These are phyloP conservation scores for Melitaea athalia DNA, from an alignment of 2,888 invertebrate genomes.

Conservation along the genomic window DNA sequence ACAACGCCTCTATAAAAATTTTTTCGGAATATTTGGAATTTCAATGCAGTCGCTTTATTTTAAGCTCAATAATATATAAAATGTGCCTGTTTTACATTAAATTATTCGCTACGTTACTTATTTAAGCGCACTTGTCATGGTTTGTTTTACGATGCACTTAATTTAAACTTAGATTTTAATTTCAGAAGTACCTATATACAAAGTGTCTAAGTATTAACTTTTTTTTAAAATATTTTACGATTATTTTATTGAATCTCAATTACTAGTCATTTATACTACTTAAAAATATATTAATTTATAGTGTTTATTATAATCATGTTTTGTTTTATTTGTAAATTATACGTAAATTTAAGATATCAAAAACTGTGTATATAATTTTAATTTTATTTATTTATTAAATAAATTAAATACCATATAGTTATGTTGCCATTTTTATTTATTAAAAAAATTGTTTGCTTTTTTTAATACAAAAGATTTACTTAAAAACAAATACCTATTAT, in stretches of 20 bases:
- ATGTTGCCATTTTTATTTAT: background rate
- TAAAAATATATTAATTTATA: constrained; percentile 10
- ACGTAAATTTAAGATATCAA: background rate
- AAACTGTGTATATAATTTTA: background rate
- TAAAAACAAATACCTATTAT: background rate
- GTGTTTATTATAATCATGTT: background rate
- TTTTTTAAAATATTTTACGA: background rate
- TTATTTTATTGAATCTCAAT: constrained; percentile 21
- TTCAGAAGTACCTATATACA: too few relatives aligned
- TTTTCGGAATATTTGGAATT: too few relatives aligned
- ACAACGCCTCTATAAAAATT: background rate
- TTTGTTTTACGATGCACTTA: background rate
- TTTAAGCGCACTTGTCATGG: background rate
- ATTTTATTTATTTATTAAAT: background rate
- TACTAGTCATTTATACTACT: constrained; percentile 26
- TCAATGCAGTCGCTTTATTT: background rate
- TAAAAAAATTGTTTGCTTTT: too few relatives aligned
- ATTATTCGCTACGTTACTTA: background rate
- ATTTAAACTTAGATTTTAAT: background rate
- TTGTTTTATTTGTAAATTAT: constrained; percentile 9
- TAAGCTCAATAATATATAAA: background rate
- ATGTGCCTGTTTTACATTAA: background rate
- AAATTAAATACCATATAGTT: background rate
- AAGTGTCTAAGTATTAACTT: background rate
- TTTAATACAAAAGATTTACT: background rate